Percentiles rank a stretch among this genome's conserved stretches.
Evolutionary conservation across 1,140 invertebrate species (phyloP).

Genomic region (Megalonaias nervosa): DNA sequence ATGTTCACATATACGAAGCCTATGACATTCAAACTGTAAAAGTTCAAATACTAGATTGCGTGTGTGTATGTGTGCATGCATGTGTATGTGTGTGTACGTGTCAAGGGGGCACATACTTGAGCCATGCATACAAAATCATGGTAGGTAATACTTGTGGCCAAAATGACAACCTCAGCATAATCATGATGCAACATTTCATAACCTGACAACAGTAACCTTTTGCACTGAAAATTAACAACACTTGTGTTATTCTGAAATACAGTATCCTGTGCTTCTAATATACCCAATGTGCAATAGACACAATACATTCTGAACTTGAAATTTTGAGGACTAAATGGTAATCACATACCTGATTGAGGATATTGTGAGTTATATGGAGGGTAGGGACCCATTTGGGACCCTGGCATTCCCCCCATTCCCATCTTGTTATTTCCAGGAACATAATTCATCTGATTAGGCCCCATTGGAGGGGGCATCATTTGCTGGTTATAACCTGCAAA

Average conservation of each 20-base stretch:
- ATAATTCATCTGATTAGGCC: conserved; percentile 62
- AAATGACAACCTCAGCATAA: conserved; percentile 6
- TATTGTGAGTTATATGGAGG: conserved; percentile 74
- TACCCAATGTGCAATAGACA: conserved; percentile 20
- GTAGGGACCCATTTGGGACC: conserved; percentile 70
- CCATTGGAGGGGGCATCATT: conserved; percentile 76
- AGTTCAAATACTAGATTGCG: too few relatives aligned
- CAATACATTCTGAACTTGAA: too few relatives aligned
- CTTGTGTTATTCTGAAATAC: not conserved
- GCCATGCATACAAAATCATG: too few relatives aligned
- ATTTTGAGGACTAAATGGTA: too few relatives aligned
- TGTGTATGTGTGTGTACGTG: too few relatives aligned
- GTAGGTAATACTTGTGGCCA: not conserved
- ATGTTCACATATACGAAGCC: too few relatives aligned
- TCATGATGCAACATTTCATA: not conserved
- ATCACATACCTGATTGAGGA: conserved; percentile 44
- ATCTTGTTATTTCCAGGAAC: conserved; percentile 75
- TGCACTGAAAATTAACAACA: not conserved
- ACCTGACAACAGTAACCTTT: conserved; percentile 1
- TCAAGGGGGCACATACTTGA: too few relatives aligned
- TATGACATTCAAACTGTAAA: too few relatives aligned
- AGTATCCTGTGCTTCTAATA: conserved; percentile 8
- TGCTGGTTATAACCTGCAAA: conserved; percentile 76
- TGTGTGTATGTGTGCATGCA: too few relatives aligned
- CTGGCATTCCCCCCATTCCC: conserved; percentile 73